Evolutionary conservation across 2,888 invertebrate genomes (phyloP), one percentile per base, ranked within the genome.

Genomic region (Timema cristinae): DNA sequence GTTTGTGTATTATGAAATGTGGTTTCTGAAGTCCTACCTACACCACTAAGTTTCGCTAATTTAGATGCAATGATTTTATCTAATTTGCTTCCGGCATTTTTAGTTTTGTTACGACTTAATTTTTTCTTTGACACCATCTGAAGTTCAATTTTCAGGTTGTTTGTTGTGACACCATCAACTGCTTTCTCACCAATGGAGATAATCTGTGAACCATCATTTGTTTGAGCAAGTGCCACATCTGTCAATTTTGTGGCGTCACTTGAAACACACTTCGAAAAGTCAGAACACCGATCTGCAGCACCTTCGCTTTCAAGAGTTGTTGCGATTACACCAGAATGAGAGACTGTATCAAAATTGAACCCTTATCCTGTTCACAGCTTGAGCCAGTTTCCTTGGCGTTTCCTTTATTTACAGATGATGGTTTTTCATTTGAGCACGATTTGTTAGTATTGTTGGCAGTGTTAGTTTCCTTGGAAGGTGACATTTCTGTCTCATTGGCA

Each of bases 391-490:
- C 32, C 32, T 32, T 32, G 32, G 32, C 32, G 32, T 32, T 32
- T 32, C 32, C 32, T 32, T 32, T 32, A 32, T 32, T 32, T 63
- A 48, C 63, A 63, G 63, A 63, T 47, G 63, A 63, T 9, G 13
- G 10, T 7, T 63, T 63, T 63, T 32, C 10, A 63, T 63, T 63
- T 63, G 63, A 63, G 63, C 63, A 63, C 32, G 63, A 11, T 32
- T 63, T 63, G 10, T 63, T 10, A 63, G 47, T 48, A 63, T 16
- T 13, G 48, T 47, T 61, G 61, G 59, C 48, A 50, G 16, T 69
- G 49, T 52, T 61, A 6, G 69, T 69, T 59, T 69, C 69, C 49
- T 69, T 61, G 16, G 69, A 69, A 50, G 69, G 69, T 48, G 69
- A 50, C 69, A 69, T 69, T 51, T 59, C 47, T 8, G 15, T 61